Base-by-base conservation (phyloP, 2,113 vertebrate genomes). In the Proteles cristata region DNA sequence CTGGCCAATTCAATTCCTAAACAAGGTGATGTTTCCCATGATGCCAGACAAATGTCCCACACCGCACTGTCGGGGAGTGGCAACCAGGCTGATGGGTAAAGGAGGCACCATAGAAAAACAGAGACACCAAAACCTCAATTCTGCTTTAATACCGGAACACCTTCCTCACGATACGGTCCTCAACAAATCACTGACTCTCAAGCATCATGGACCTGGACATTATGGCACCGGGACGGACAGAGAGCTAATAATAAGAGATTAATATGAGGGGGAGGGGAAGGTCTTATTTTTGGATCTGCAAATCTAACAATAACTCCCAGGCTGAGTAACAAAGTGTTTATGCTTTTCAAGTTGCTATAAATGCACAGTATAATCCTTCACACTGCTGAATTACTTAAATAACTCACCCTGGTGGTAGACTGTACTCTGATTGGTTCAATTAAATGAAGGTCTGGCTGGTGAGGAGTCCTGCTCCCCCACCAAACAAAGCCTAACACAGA, bases 251-350 rank as follows among this genome's bases (percentile, higher is more conserved):
- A 9, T 12, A 21, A 11, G 3, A 81, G 50, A 63, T 35, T 77
- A 21, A 80, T 63, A 45, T 48, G 26, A 31, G 45, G n/a, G 11
- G 23, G n/a, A 48, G 4, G 10, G 4, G 68, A 26, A n/a, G 28
- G n/a, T 65, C 7, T 55, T 61, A 39, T 88, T 71, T 95, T 43
- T 21, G 79, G 43, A 83, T 28, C 66, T 93, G 39, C 45, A 77
- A 90, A 93, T 65, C 48, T 94, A 93, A 68, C 33, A 85, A 39
- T 65, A 80, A 92, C 45, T 80, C 96, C 31, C 69, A 86, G 26
- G 39, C 15, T 80, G 33, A 94, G 25, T 2, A 80, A 53, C 55
- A 84, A 93, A 90, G 45, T 88, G n/a, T 50, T 86, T 48, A 5
- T 58, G 35, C 68, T 93, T 74, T 68, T 45, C n/a, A 58, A 93